Evolutionary conservation across 2,113 vertebrate genomes (phyloP).

Genomic region (Camelus bactrianus): DNA sequence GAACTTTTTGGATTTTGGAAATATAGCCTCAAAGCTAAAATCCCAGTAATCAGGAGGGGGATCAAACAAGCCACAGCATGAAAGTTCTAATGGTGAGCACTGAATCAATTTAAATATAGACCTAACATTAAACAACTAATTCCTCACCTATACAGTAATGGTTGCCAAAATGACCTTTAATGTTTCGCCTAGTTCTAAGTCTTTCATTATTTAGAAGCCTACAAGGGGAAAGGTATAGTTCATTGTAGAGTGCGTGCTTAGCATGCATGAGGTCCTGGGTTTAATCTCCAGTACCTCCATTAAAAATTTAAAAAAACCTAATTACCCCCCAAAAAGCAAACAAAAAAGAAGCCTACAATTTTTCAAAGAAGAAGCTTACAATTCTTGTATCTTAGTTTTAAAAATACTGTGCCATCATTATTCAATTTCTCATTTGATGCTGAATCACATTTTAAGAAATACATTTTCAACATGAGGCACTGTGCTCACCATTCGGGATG

Average conservation of each 20-base stretch:
- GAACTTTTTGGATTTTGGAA: not conserved
- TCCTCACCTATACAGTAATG: slow-evolving; percentile 26
- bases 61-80: not conserved
- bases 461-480: not conserved
- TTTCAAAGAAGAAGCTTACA: not conserved
- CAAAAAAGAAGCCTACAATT: too few species aligned
- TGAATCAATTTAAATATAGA: slow-evolving; percentile 9
- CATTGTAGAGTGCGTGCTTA: too few species aligned
- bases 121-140: not conserved
- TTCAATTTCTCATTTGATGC: not conserved
- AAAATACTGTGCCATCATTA: not conserved
- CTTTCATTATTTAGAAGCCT: slow-evolving; percentile 21
- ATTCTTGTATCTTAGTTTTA: not conserved
- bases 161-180: not conserved
- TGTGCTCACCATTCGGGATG: not conserved
- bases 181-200: not conserved
- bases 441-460: slow-evolving; percentile 27
- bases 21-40: not conserved
- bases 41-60: not conserved
- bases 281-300: too few species aligned
- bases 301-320: too few species aligned
- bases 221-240: too few species aligned
- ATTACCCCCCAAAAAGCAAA: too few species aligned
- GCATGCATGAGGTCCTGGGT: too few species aligned
- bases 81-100: not conserved